Conservation (phyloP, 2,888 invertebrate genomes). For the Argynnis bischoffii region DNA sequence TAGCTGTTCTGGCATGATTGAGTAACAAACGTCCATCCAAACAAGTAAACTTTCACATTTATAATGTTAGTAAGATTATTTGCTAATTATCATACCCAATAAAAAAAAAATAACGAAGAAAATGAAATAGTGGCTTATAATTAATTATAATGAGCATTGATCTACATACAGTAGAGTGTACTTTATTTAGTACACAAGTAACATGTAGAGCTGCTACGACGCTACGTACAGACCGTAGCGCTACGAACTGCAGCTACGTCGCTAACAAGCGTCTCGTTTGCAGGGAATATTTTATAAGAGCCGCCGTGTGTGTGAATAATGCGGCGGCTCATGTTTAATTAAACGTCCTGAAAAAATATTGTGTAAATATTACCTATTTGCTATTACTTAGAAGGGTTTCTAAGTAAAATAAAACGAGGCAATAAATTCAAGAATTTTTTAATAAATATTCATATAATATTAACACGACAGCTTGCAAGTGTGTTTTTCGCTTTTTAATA, state of each 20-base stretch:
- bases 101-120: too few species aligned
- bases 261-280: conserved; percentile 22
- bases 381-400: conserved; percentile 4
- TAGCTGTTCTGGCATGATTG: too few species aligned
- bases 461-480: too few species aligned
- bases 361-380: conserved; percentile 5
- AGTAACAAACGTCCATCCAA: too few species aligned
- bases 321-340: conserved; percentile 23
- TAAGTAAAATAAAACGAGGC: not conserved
- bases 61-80: too few species aligned
- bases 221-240: conserved; percentile 19
- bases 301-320: conserved; percentile 24
- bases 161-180: not conserved
- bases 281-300: conserved; percentile 16
- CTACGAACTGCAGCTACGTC: conserved; percentile 7
- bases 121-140: too few species aligned
- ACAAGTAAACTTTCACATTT: too few species aligned
- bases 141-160: not conserved
- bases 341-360: conserved; percentile 16
- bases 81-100: too few species aligned
- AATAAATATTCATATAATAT: too few species aligned
- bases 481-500: too few species aligned
- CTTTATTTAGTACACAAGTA: not conserved
- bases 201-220: conserved; percentile 3
- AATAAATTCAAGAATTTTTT: too few species aligned